phyloP scores from a whole-genome alignment of 1,140 invertebrate genomes.

The Cardiocondyla obscurior region DNA sequence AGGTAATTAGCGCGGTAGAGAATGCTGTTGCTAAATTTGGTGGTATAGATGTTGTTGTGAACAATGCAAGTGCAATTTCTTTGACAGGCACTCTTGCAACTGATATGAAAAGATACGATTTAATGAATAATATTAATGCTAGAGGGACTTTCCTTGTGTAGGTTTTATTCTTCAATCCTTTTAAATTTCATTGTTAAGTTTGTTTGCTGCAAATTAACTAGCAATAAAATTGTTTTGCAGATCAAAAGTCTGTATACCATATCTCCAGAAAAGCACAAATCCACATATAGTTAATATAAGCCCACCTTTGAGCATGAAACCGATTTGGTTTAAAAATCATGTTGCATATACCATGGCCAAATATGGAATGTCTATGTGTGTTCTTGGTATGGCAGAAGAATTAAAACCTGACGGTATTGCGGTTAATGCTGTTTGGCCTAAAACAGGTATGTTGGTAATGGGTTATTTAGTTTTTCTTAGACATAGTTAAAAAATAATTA shows the following conservation, averaged over 20 bases:
- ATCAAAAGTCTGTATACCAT: slow-evolving; percentile 96
- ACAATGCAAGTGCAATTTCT: slow-evolving; percentile 98
- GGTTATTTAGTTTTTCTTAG: not conserved
- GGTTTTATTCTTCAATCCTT: slow-evolving; percentile 76
- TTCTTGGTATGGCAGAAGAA: slow-evolving; percentile 97
- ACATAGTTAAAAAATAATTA: not conserved
- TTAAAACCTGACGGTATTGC: slow-evolving; percentile 93
- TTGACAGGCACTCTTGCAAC: slow-evolving; percentile 94
- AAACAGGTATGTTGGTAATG: slow-evolving; percentile 87
- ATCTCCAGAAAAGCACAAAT: slow-evolving; percentile 94
- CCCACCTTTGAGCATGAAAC: slow-evolving; percentile 95
- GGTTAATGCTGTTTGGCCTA: slow-evolving; percentile 99
- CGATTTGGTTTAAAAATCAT: slow-evolving; percentile 96
- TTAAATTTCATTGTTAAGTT: not conserved
- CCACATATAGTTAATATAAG: slow-evolving; percentile 98
- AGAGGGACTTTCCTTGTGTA: slow-evolving; percentile 96
- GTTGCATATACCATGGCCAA: slow-evolving; percentile 99
- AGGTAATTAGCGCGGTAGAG: slow-evolving; percentile 93
- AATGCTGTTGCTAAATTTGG: slow-evolving; percentile 96
- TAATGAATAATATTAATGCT: slow-evolving; percentile 96
- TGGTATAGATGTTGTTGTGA: slow-evolving; percentile 97
- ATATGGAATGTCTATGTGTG: slow-evolving; percentile 99
- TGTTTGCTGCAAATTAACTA: not conserved
- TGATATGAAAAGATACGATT: slow-evolving; percentile 97
- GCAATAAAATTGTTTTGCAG: slow-evolving; percentile 83